Conservation (phyloP, 2,797 vertebrate species). For the Leucoraja ocellata region DNA sequence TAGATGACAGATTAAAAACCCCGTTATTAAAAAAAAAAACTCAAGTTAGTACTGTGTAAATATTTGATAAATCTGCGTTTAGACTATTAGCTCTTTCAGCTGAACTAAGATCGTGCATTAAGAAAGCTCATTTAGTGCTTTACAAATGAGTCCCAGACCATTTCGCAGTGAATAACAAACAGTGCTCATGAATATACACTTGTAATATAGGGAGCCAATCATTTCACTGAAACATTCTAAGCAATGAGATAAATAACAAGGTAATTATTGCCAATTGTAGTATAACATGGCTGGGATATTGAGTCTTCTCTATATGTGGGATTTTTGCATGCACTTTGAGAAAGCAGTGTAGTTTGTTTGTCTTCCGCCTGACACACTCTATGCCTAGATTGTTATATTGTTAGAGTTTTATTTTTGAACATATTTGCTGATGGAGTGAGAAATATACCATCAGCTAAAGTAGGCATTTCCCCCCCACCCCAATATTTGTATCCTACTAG, state of each 20-base stretch:
- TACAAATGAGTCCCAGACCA: neutral
- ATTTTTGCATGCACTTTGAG: neutral
- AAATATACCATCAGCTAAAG: neutral
- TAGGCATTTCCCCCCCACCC: accelerated
- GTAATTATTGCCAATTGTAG: neutral
- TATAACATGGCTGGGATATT: neutral
- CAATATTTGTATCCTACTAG: no score
- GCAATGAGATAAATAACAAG: neutral
- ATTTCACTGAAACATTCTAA: neutral
- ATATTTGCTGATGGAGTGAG: neutral
- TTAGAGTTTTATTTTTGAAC: neutral
- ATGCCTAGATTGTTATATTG: neutral
- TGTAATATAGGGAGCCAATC: neutral
- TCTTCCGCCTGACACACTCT: neutral
- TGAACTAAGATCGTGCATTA: neutral
- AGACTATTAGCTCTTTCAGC: no score
- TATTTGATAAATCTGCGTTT: neutral
- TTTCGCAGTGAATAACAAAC: neutral
- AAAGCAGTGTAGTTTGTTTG: neutral
- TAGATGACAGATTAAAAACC: neutral
- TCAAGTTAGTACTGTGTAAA: neutral
- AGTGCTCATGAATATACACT: neutral
- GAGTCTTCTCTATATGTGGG: neutral
- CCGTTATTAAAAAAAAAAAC: neutral
- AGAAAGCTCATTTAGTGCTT: neutral